A percentile compares a stretch with the other conserved stretches of the same genome.
These are phyloP conservation scores for Neopelma chrysocephalum DNA, from an alignment of 2,797 vertebrate species.

Conservation along the genomic window DNA sequence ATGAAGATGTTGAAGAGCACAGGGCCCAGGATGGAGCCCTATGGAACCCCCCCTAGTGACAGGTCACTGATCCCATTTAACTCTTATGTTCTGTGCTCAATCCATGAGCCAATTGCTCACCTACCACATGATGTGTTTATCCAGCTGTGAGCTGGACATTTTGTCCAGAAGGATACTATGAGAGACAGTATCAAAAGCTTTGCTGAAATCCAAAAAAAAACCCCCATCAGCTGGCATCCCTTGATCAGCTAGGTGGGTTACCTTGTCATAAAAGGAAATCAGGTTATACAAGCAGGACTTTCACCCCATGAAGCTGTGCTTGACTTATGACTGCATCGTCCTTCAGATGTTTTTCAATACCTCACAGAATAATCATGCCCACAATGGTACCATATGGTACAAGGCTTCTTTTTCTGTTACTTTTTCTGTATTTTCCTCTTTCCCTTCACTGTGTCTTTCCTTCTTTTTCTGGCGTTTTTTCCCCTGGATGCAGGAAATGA, in stretches of 20 bases:
- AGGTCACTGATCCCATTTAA: neutral
- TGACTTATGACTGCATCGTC: neutral
- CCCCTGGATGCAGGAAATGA: neutral
- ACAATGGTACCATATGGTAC: neutral
- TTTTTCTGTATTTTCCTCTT: neutral
- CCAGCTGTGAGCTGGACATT: neutral
- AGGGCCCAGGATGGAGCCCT: neutral
- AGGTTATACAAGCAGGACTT: neutral
- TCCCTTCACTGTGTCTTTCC: neutral
- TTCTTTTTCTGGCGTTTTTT: neutral
- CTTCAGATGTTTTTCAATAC: neutral
- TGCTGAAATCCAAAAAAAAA: neutral
- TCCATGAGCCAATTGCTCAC: neutral
- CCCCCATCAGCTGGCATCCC: neutral
- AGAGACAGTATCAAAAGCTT: neutral
- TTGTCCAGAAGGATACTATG: neutral
- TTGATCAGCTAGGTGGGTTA: neutral
- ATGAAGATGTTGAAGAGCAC: neutral
- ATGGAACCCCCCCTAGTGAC: neutral
- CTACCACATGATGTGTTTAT: neutral
- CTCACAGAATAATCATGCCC: neutral
- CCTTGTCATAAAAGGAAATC: neutral
- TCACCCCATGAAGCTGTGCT: neutral
- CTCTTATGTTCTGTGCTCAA: accelerated
- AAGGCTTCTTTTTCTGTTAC: neutral